These are phyloP conservation scores for Enteromius anoplus DNA, from an alignment of 2,797 vertebrate genomes.

Conservation along the genomic window DNA sequence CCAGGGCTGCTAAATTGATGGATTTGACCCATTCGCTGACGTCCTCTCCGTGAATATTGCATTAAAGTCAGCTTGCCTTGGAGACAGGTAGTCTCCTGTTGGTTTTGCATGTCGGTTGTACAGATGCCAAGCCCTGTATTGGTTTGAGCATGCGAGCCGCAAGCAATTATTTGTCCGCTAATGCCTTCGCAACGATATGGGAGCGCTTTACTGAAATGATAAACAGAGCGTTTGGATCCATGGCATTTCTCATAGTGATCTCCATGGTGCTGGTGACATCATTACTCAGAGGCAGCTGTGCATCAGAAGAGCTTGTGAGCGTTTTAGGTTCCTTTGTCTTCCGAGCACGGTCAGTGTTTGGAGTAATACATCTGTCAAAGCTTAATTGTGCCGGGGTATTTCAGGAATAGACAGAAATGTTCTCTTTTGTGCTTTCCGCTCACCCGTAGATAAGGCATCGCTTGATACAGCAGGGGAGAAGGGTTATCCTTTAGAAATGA, in stretches of 20 bases:
- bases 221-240: slow-evolving; percentile 60
- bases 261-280: slow-evolving; percentile 50
- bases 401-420: slow-evolving; percentile 23
- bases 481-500: slow-evolving; percentile 48
- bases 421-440: slow-evolving; percentile 18
- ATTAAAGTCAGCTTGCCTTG: slow-evolving; percentile 61
- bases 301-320: slow-evolving; percentile 14
- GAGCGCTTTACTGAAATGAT: slow-evolving; percentile 57
- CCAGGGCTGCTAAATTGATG: slow-evolving; percentile 60
- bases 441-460: slow-evolving; percentile 50
- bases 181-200: slow-evolving; percentile 55
- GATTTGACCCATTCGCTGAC: slow-evolving; percentile 55
- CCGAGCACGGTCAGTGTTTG: slow-evolving; percentile 25
- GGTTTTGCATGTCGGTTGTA: slow-evolving; percentile 51
- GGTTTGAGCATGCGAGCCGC: slow-evolving; percentile 53
- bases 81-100: slow-evolving; percentile 52
- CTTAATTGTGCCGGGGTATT: slow-evolving; percentile 50
- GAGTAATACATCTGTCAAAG: slow-evolving; percentile 52
- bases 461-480: slow-evolving; percentile 29
- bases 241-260: slow-evolving; percentile 45
- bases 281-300: slow-evolving; percentile 37
- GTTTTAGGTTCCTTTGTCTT: slow-evolving; percentile 42
- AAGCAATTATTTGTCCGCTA: slow-evolving; percentile 62
- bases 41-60: slow-evolving; percentile 59
- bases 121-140: slow-evolving; percentile 45